These are phyloP conservation scores for Tenodera sinensis DNA, from an alignment of 2,888 invertebrate species.

Conservation along the genomic window DNA sequence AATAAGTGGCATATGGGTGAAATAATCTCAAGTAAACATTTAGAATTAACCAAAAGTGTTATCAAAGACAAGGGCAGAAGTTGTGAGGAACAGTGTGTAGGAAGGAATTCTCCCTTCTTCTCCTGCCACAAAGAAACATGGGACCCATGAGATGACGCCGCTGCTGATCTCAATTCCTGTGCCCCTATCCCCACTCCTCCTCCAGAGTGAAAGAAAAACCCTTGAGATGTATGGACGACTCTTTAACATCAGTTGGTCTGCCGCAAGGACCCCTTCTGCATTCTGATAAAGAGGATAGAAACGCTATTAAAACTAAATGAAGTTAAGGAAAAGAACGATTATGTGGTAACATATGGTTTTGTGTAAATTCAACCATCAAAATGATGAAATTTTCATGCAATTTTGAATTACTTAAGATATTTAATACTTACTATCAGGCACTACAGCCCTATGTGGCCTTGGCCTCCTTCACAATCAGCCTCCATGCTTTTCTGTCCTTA, in stretches of 20 bases:
- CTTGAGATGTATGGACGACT: slow-evolving; percentile 44
- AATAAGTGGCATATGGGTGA: no score
- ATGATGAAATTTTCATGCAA: no score
- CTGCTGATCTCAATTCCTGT: slow-evolving; percentile 18
- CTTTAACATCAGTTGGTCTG: slow-evolving; percentile 45
- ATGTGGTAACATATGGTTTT: background rate
- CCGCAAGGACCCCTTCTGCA: background rate
- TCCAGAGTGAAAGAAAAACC: slow-evolving; percentile 40
- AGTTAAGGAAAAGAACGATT: background rate
- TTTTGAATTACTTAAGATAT: no score
- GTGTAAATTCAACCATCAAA: no score
- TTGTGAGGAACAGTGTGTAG: background rate
- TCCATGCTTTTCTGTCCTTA: no score
- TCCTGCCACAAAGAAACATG: slow-evolving; percentile 20
- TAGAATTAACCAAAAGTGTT: background rate
- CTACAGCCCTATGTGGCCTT: no score
- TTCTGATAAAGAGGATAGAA: background rate
- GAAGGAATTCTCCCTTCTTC: background rate
- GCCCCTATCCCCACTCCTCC: background rate
- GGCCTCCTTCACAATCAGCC: no score
- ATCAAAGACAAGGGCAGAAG: background rate
- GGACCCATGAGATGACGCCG: slow-evolving; percentile 32
- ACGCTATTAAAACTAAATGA: background rate
- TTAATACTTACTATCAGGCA: no score
- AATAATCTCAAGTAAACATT: background rate